Percentiles rank a stretch among this genome's conserved stretches.
These are phyloP conservation scores for Drosophila longiperda DNA, from an alignment of 2,888 invertebrate species.

Conservation along the genomic window DNA sequence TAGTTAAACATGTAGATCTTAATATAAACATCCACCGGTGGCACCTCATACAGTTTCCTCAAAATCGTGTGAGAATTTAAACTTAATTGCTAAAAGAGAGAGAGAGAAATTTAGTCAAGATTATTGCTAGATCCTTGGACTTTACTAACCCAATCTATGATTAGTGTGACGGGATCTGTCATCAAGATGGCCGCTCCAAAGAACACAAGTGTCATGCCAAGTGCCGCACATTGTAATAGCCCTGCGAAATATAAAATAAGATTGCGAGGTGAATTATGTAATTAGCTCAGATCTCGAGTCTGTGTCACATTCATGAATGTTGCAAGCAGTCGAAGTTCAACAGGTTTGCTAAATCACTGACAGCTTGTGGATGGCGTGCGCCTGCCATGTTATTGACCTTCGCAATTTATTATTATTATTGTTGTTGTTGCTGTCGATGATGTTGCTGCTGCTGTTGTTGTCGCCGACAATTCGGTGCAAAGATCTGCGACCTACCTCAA, in stretches of 20 bases:
- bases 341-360: conserved; percentile 65
- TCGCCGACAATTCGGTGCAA: conserved; percentile 22
- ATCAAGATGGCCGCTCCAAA: conserved; percentile 76
- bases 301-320: conserved; percentile 36
- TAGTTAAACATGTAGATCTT: conserved; percentile 91
- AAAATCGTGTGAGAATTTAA: conserved; percentile 87
- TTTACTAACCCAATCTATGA: conserved; percentile 81
- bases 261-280: conserved; percentile 67
- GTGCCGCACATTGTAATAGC: conserved; percentile 75
- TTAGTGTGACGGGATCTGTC: conserved; percentile 77
- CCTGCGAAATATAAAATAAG: conserved; percentile 72
- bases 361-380: conserved; percentile 67
- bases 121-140: background rate
- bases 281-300: conserved; percentile 27
- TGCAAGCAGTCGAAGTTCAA: conserved; percentile 70
- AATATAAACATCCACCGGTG: conserved; percentile 88
- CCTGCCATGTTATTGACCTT: conserved; percentile 64
- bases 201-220: conserved; percentile 79
- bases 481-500: conserved; percentile 77
- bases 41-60: conserved; percentile 88
- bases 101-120: background rate
- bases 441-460: background rate
- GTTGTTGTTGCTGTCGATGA: conserved; percentile 12
- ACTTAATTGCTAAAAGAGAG: conserved; percentile 78
- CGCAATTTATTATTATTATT: conserved; percentile 12